Evolutionary conservation across 2,888 invertebrate genomes (phyloP).

Genomic region (Leucoptera coffeella): DNA sequence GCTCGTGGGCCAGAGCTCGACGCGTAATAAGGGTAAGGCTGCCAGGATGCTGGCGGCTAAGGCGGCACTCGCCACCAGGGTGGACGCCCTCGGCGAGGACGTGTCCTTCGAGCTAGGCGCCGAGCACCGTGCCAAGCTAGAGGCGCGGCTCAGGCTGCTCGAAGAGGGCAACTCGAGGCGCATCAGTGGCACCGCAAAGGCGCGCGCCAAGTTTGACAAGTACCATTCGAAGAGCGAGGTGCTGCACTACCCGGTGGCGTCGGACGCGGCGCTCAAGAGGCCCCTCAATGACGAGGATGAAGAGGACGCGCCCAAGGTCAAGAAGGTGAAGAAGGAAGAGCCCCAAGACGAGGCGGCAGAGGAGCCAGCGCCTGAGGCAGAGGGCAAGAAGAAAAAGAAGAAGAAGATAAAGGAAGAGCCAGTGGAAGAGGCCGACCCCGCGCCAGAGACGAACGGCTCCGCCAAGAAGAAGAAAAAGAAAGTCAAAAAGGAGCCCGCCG

Average conservation of each 20-base stretch:
- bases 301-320: slow-evolving; percentile 59
- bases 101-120: slow-evolving; percentile 76
- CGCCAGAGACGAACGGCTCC: slow-evolving; percentile 6
- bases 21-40: slow-evolving; percentile 90
- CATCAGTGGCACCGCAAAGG: slow-evolving; percentile 85
- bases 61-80: slow-evolving; percentile 84
- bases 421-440: slow-evolving; percentile 6
- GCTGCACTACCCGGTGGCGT: slow-evolving; percentile 69
- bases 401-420: slow-evolving; percentile 12
- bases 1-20: slow-evolving; percentile 82
- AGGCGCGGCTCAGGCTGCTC: slow-evolving; percentile 68
- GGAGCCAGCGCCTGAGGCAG: slow-evolving; percentile 2
- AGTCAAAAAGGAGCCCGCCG: slow-evolving; percentile 6
- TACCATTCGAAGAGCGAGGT: slow-evolving; percentile 85
- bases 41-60: slow-evolving; percentile 97
- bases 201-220: slow-evolving; percentile 86
- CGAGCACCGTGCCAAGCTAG: slow-evolving; percentile 84
- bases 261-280: slow-evolving; percentile 80
- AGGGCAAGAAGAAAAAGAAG: slow-evolving; percentile 10
- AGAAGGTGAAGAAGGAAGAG: slow-evolving; percentile 14
- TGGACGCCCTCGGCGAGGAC: slow-evolving; percentile 95
- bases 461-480: slow-evolving; percentile 11
- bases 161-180: slow-evolving; percentile 80
- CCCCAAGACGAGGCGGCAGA: slow-evolving; percentile 11
- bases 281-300: slow-evolving; percentile 42